Evolutionary conservation across 2,888 invertebrate species (phyloP), one percentile per base, ranked within the genome.

Genomic region (Acleris laterana): DNA sequence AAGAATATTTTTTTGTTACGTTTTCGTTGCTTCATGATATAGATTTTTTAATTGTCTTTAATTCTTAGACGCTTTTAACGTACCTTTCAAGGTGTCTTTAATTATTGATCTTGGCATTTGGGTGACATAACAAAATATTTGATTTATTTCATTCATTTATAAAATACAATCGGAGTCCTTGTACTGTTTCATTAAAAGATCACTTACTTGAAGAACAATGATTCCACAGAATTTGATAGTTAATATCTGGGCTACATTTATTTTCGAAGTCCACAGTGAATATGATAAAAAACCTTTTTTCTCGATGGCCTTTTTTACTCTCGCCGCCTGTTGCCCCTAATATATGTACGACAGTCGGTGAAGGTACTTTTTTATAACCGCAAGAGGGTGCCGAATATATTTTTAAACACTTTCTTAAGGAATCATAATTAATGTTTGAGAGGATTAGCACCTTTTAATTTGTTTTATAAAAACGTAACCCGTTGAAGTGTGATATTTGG

Each of bases 351-450:
- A 44, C 55, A 65, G 60, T 60, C 49, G 53, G 58, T 46, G 20
- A 48, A 48, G 53, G 19, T 20, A 38, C 55, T 58, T 52, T 63
- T 20, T 17, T 22, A 25, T 25, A 25, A 49, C 64, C 48, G 55
- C 59, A 65, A 28, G 60, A 65, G 65, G 65, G 65, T 56, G 60
- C 55, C 65, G 65, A 56, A 55, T 65, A 62, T 63, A 61, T 66
- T 66, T 66, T 66, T 66, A 66, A 65, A 65, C 63, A 65, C 66
- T 62, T 66, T 66, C 61, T 66, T 61, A 62, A 66, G 11, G 61
- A 46, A 62, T 62, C 22, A 19, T 66, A 52, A 66, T 66, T 66
- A 62, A 66, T 66, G 61, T 17, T 57, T 51, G 25, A 32, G 6
- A 20, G 57, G 56, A 66, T 66, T 66, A 66, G 57, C 66, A 62